phyloP scores from a whole-genome alignment of 2,888 invertebrate species.

The Ptychoptera albimana region DNA sequence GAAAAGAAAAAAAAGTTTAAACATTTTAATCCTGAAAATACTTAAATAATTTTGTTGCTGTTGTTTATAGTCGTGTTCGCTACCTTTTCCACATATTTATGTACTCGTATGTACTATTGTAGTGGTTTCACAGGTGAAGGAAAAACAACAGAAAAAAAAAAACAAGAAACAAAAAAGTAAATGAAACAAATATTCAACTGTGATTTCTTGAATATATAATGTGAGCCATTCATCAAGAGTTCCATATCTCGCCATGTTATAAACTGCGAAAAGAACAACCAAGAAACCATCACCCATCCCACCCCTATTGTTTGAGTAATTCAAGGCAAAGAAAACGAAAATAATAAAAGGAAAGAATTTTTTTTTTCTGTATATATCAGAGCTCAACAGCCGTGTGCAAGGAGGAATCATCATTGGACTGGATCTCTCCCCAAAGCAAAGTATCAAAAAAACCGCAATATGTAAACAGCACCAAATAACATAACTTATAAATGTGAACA shows the following conservation, averaged over 20 bases:
- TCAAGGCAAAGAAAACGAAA: background rate
- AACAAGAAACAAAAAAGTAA: too few species aligned
- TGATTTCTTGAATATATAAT: background rate
- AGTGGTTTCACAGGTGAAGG: too few species aligned
- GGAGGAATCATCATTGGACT: background rate
- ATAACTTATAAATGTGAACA: background rate
- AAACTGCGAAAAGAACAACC: background rate
- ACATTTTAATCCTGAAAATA: too few species aligned
- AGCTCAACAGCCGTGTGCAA: background rate
- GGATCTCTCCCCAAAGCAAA: background rate
- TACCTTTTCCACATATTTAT: too few species aligned
- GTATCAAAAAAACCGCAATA: background rate
- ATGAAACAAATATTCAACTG: background rate
- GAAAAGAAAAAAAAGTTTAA: too few species aligned
- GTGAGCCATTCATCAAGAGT: background rate
- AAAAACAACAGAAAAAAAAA: too few species aligned
- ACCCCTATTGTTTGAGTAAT: background rate
- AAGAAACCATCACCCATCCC: background rate
- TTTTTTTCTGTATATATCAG: background rate
- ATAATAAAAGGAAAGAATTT: background rate
- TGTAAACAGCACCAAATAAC: background rate
- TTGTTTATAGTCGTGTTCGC: too few species aligned
- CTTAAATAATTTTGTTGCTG: too few species aligned
- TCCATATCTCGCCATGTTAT: background rate
- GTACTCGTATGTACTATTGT: too few species aligned